Evolutionary conservation across 1,140 invertebrate species (phyloP), one percentile per base, ranked within the genome.

Genomic region (Ceratina japonica): DNA sequence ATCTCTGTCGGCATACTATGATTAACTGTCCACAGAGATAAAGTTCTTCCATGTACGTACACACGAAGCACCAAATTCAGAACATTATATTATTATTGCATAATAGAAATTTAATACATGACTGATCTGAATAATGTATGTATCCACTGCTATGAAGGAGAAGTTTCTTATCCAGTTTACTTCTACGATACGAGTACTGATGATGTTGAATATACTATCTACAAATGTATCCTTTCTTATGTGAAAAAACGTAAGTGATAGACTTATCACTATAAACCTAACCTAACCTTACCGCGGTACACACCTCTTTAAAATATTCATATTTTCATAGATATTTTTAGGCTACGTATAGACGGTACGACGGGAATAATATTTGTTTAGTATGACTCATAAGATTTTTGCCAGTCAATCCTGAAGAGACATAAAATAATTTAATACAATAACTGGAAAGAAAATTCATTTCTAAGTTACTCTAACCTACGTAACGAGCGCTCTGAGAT

Each of bases 1-100:
- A 72, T n/a, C 20, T 1, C 18, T n/a, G n/a, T 16, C 20, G 18
- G 3, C 10, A 44, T 44, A 10, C 37, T 27, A 3, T 72, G 63
- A 78, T 63, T 12, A 27, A 8, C 44, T 18, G 12, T 63, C 37
- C 44, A 62, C 27, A 54, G 18, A 77, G 31, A n/a, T 7, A 72
- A 5, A 62, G 10, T 77, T n/a, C n/a, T n/a, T 15, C 1, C 2
- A n/a, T 1, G 44, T 24, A 49, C 8, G 44, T 24, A 49, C 10
- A 62, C 22, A 13, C 15, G 20, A 31, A 31, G 7, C 27, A 2
- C 8, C n/a, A 24, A 24, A 0, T 24, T 7, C 24, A 16, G 10
- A 18, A 10, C 5, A n/a, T 31, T 16, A 54, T 44, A 44, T 24
- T 24, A 1, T 12, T 18, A 54, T 16, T 44, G 16, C 31, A 58